A percentile compares a stretch with the other conserved stretches of the same genome.
phyloP scores from a whole-genome alignment of 2,113 vertebrate species.

The Atlantisia rogersi region DNA sequence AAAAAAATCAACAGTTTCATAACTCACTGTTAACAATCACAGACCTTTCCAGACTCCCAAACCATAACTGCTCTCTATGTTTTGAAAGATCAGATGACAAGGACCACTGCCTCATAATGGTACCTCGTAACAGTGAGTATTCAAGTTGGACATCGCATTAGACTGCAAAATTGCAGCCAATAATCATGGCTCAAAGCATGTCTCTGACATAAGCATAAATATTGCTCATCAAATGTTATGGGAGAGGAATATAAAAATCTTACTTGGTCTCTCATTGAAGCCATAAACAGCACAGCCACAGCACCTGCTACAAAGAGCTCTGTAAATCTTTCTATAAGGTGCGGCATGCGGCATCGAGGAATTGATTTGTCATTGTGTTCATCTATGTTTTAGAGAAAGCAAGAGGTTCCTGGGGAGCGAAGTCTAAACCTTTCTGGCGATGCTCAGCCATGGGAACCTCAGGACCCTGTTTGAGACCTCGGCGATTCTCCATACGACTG shows the following conservation, averaged over 20 bases:
- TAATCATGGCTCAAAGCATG: slow-evolving; percentile 3
- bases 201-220: slow-evolving; percentile 33
- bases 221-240: slow-evolving; percentile 58
- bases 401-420: neutral
- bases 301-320: neutral
- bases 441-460: neutral
- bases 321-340: neutral
- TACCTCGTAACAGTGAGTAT: neutral
- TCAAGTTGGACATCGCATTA: neutral
- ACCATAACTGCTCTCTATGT: neutral
- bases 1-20: slow-evolving; percentile 26
- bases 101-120: neutral
- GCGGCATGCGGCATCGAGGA: neutral
- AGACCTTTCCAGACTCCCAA: slow-evolving; percentile 16
- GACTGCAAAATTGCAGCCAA: neutral
- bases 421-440: neutral
- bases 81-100: neutral
- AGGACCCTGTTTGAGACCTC: neutral
- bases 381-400: neutral
- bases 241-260: slow-evolving; percentile 38
- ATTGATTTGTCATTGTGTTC: neutral
- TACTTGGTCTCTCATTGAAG: neutral
- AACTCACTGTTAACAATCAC: neutral
- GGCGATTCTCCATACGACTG: neutral
- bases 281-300: slow-evolving; percentile 16